phyloP scores from a whole-genome alignment of 2,888 invertebrate species.

The Phaedon cochleariae region DNA sequence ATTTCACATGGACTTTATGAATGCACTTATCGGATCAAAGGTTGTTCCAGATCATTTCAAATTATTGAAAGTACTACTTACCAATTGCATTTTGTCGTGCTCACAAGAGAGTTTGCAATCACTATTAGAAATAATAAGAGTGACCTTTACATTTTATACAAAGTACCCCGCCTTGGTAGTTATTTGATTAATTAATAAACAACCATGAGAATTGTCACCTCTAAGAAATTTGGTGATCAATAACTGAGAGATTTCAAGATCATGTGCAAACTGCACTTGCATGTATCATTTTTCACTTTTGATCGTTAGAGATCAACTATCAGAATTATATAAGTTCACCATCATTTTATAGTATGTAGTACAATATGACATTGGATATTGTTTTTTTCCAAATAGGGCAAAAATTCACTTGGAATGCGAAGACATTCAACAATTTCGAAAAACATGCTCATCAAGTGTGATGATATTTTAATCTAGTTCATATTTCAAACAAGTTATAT shows the following conservation, averaged over 20 bases:
- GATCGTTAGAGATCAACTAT: too few species aligned
- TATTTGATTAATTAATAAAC: conserved; percentile 14
- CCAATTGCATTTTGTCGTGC: conserved; percentile 26
- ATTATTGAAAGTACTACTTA: conserved; percentile 16
- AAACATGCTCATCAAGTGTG: too few species aligned
- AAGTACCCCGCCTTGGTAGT: conserved; percentile 26
- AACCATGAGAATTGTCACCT: background rate
- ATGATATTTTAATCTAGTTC: too few species aligned
- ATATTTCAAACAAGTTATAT: too few species aligned
- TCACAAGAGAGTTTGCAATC: conserved; percentile 46
- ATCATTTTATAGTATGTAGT: too few species aligned
- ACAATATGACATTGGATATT: too few species aligned
- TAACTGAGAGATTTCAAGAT: background rate
- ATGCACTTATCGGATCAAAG: background rate
- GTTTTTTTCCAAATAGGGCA: too few species aligned
- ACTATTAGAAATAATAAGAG: conserved; percentile 36
- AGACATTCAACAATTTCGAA: too few species aligned
- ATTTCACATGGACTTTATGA: background rate
- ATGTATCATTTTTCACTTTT: too few species aligned
- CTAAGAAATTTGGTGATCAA: too few species aligned
- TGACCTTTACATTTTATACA: conserved; percentile 32
- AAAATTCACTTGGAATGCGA: too few species aligned
- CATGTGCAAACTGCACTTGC: background rate
- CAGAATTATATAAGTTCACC: too few species aligned
- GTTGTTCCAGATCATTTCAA: background rate